Evolutionary conservation across 2,797 vertebrate species (phyloP), one percentile per base, ranked within the genome.

Genomic region (Melanotaenia boesemani): DNA sequence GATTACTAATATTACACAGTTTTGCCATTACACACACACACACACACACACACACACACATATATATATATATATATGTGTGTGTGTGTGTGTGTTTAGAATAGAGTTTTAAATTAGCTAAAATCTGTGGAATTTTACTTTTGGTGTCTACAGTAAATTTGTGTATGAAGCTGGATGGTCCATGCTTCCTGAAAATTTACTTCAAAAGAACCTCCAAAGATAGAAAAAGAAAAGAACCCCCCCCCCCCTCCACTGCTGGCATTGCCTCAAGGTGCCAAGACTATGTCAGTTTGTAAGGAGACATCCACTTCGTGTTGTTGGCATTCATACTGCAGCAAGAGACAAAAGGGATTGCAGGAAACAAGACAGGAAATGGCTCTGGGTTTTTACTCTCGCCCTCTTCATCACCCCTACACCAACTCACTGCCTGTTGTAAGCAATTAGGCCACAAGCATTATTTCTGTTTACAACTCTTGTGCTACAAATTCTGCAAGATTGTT

Each of bases 241-340:
- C 15, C 39, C 15, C 79, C 79, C 62, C 30, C 0, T 61, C 20
- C 41, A 74, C 83, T 70, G 72, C 70, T 37, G 75, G 85, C 71
- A 55, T 74, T 26, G 84, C 88, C 83, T 78, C n/a, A 0, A 73
- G 82, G 82, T 48, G 63, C 70, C 54, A 70, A 68, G 76, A 55
- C 79, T 69, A 69, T 65, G 74, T 78, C 79, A 41, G 52, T 77
- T 70, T 71, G 71, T 32, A 62, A 62, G 58, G 56, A 52, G 60
- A 73, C 74, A 72, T 63, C 69, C 74, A 11, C 68, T 66, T 50
- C 6, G 73, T 3, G 77, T 78, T 81, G 70, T 26, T 74, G 72
- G 79, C 66, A 9, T 77, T 83, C 63, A 48, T 61, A 65, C 54
- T 73, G 68, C 70, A 79, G 76, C 30, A 39, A 52, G 63, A 81